Conservation (phyloP, 2,797 vertebrate genomes). For the Poeciliopsis gracilis region DNA sequence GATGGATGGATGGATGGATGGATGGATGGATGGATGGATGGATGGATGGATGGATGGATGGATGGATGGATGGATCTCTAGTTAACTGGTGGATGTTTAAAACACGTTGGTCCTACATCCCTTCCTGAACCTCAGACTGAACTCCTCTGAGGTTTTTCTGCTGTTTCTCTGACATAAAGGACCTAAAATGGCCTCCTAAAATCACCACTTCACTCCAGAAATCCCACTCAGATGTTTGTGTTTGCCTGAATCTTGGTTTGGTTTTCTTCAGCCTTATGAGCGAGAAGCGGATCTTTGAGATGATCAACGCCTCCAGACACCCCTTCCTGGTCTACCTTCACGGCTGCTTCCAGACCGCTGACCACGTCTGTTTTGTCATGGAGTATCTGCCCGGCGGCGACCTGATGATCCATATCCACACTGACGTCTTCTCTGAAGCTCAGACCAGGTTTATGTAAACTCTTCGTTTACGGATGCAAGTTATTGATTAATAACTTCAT, state of each 20-base stretch:
- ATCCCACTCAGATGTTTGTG: not conserved
- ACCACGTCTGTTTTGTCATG: constrained; percentile 92
- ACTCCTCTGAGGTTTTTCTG: not conserved
- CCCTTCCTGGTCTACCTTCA: constrained; percentile 93
- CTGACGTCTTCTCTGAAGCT: constrained; percentile 85
- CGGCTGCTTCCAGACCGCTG: constrained; percentile 90
- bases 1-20: not conserved
- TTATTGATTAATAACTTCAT: too few relatives aligned
- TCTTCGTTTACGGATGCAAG: not conserved
- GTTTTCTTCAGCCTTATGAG: constrained; percentile 85
- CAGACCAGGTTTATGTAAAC: constrained; percentile 78
- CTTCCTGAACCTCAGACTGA: not conserved
- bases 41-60: not conserved
- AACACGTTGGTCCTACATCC: not conserved
- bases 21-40: not conserved
- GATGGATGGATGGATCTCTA: not conserved
- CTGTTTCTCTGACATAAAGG: not conserved
- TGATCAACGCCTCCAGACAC: constrained; percentile 85
- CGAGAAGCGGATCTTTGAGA: constrained; percentile 93
- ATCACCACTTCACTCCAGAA: not conserved
- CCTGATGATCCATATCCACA: constrained; percentile 94
- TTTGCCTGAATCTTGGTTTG: not conserved
- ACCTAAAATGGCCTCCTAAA: not conserved
- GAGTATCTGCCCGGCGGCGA: constrained; percentile 92
- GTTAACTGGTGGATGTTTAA: not conserved